Conservation (phyloP, 2,113 vertebrate genomes). For the Odontophorus gujanensis region DNA sequence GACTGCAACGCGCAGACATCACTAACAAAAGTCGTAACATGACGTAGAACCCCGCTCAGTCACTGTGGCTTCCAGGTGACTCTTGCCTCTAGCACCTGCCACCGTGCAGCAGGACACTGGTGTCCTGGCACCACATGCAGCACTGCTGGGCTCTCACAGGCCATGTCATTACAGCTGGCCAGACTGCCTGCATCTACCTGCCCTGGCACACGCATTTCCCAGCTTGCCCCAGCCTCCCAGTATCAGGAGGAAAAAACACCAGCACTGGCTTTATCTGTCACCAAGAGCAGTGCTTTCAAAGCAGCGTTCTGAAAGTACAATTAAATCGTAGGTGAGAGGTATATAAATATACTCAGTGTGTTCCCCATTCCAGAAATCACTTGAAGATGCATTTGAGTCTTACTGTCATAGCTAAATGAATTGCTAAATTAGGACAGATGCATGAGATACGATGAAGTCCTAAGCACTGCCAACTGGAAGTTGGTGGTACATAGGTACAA, state of each 20-base stretch:
- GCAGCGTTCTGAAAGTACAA: neutral
- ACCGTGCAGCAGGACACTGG: accelerated
- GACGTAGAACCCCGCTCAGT: neutral
- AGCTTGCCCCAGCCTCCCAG: neutral
- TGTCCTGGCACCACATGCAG: neutral
- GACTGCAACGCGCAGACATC: neutral
- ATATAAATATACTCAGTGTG: neutral
- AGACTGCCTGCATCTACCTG: neutral
- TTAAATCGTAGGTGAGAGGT: neutral
- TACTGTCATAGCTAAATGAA: neutral
- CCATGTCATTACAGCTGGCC: neutral
- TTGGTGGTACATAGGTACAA: neutral
- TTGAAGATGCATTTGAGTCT: neutral
- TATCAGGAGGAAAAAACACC: neutral
- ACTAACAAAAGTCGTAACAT: neutral
- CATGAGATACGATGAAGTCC: accelerated
- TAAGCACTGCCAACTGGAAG: neutral
- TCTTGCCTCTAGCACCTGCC: neutral
- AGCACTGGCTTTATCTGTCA: neutral
- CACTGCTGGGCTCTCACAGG: neutral
- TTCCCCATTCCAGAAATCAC: neutral
- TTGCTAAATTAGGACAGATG: neutral
- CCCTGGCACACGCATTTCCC: neutral
- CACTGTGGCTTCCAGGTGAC: neutral
- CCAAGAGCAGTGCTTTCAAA: neutral